These are phyloP conservation scores for Drosophila macrothrix DNA, from an alignment of 2,888 invertebrate genomes.

Conservation along the genomic window DNA sequence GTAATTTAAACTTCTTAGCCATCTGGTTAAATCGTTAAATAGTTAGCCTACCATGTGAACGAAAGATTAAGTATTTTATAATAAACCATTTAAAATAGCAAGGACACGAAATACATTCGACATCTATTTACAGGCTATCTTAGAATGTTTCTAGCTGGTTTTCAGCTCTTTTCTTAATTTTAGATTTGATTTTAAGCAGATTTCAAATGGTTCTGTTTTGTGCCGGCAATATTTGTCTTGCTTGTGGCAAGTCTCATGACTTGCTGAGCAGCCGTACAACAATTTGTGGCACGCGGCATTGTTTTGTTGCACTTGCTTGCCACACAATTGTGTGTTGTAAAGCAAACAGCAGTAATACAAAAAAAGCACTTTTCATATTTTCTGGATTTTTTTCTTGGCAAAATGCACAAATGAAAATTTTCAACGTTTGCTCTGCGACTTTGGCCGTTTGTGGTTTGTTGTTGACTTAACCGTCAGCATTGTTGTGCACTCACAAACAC, in stretches of 20 bases:
- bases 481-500: conserved; percentile 35
- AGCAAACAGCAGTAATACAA: conserved; percentile 18
- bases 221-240: background rate
- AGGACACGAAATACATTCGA: background rate
- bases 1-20: background rate
- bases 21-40: background rate
- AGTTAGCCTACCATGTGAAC: background rate
- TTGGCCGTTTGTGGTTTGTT: conserved; percentile 46
- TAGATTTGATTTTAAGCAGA: background rate
- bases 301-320: conserved; percentile 33
- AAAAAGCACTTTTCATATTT: conserved; percentile 17
- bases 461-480: conserved; percentile 52
- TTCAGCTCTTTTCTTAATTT: background rate
- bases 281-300: conserved; percentile 13
- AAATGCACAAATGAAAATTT: conserved; percentile 50
- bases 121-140: background rate
- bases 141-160: background rate
- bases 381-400: conserved; percentile 17
- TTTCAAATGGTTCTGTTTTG: background rate
- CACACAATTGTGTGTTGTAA: conserved; percentile 25
- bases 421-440: conserved; percentile 53
- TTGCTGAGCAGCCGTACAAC: conserved; percentile 23
- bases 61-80: background rate
- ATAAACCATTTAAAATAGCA: background rate
- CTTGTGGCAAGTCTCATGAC: conserved; percentile 14